Evolutionary conservation across 2,113 vertebrate genomes (phyloP).

Genomic region (Taxidea taxus): DNA sequence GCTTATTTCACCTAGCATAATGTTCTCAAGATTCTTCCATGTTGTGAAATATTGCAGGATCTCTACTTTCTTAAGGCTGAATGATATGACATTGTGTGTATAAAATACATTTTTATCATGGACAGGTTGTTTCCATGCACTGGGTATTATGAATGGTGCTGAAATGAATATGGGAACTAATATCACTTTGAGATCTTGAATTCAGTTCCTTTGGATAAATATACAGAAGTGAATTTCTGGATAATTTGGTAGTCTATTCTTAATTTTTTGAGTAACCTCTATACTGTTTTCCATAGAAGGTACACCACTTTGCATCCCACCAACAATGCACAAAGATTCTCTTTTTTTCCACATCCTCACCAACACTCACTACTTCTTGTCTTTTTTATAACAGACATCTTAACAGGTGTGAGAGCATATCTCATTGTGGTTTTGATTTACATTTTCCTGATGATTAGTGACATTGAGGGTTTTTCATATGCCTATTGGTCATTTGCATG

Average conservation of each 20-base stretch:
- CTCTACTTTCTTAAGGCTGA: not conserved
- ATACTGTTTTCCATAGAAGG: not conserved
- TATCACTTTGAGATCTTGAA: not conserved
- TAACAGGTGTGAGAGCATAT: too few species aligned
- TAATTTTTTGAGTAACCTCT: not conserved
- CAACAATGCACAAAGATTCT: not conserved
- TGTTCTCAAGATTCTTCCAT: not conserved
- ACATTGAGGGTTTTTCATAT: too few species aligned
- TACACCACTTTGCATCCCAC: not conserved
- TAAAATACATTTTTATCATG: not conserved
- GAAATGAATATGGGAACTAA: not conserved
- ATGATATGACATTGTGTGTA: not conserved
- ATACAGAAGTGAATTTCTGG: not conserved
- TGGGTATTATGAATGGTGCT: not conserved
- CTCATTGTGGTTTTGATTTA: too few species aligned
- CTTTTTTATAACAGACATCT: not conserved
- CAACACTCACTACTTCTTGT: not conserved
- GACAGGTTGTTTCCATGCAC: not conserved
- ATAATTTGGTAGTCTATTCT: not conserved
- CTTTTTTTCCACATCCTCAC: not conserved
- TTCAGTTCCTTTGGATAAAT: not conserved
- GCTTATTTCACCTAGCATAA: not conserved
- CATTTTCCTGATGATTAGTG: too few species aligned
- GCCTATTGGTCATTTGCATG: too few species aligned
- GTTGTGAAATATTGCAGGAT: not conserved